Percentiles rank a stretch among this genome's conserved stretches.
Conservation (phyloP, 2,797 vertebrate genomes). For the Hydrophis major region DNA sequence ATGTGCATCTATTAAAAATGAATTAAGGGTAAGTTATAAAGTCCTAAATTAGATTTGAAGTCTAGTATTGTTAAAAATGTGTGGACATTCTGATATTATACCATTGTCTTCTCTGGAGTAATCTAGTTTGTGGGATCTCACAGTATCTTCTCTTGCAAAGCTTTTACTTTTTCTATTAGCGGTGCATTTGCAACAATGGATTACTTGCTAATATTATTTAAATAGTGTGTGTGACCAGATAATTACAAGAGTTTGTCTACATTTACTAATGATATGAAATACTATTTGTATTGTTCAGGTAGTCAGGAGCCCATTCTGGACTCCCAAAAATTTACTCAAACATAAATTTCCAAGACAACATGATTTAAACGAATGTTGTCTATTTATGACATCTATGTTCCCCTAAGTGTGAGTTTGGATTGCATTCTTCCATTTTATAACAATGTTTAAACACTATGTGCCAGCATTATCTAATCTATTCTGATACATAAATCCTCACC, state of each 20-base stretch:
- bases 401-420: background rate
- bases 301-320: background rate
- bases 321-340: background rate
- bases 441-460: constrained; percentile 33
- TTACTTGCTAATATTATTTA: constrained; percentile 27
- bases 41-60: background rate
- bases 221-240: constrained; percentile 27
- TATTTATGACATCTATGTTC: background rate
- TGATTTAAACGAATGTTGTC: constrained; percentile 53
- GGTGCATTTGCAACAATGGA: constrained; percentile 46
- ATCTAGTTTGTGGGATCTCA: constrained; percentile 14
- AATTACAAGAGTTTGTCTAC: background rate
- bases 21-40: background rate
- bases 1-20: background rate
- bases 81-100: background rate
- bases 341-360: constrained; percentile 29
- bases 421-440: constrained; percentile 40
- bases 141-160: constrained; percentile 1
- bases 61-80: background rate
- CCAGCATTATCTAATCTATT: constrained; percentile 1
- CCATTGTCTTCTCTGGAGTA: background rate
- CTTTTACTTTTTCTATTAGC: constrained; percentile 49
- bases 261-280: background rate
- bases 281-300: background rate
- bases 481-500: constrained; percentile 38